Percentiles rank a stretch among this genome's conserved stretches.
These are phyloP conservation scores for Pherbina coryleti DNA, from an alignment of 2,888 invertebrate genomes.

Conservation along the genomic window DNA sequence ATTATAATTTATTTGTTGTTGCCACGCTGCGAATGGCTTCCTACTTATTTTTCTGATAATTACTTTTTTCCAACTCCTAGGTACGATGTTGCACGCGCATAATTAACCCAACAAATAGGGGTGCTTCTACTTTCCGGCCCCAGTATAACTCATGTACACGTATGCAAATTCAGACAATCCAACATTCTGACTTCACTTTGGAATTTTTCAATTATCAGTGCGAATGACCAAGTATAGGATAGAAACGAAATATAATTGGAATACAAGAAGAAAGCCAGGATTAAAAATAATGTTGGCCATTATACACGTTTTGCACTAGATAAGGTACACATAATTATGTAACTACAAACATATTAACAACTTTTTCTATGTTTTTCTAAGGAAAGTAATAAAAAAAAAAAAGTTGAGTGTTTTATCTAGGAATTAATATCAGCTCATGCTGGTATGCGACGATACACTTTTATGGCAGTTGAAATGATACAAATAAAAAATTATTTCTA, in stretches of 20 bases:
- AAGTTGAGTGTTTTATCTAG: too few species aligned
- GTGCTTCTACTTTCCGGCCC: not conserved
- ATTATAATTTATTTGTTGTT: constrained; percentile 9
- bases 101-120: constrained; percentile 31
- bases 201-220: constrained; percentile 37
- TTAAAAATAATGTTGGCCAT: not conserved
- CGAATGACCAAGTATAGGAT: not conserved
- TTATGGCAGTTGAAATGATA: not conserved
- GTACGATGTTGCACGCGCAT: not conserved
- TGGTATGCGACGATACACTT: not conserved
- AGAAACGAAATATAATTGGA: constrained; percentile 4
- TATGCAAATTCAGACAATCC: constrained; percentile 1
- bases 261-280: not conserved
- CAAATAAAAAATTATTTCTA: too few species aligned
- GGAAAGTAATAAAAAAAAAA: too few species aligned
- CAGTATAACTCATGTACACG: not conserved
- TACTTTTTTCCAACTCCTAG: constrained; percentile 10
- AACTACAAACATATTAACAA: not conserved
- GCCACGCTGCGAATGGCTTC: too few species aligned
- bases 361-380: not conserved
- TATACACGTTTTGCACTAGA: not conserved
- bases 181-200: not conserved
- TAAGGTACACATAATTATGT: not conserved
- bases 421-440: not conserved
- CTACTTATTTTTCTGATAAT: not conserved